Evolutionary conservation across 2,113 vertebrate species (phyloP), one percentile per base, ranked within the genome.

Genomic region (Oreochromis niloticus): DNA sequence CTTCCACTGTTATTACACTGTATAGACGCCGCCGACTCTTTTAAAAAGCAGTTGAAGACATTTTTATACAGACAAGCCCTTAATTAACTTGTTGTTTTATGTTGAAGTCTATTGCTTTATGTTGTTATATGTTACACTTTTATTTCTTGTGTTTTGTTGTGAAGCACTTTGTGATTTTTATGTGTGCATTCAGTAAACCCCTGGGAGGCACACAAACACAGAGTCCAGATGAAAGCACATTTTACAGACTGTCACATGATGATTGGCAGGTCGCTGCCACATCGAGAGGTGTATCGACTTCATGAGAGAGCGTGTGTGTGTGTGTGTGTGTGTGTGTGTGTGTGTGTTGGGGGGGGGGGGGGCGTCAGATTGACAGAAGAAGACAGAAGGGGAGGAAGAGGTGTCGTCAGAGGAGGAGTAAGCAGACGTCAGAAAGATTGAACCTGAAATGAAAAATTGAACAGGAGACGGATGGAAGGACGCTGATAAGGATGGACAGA

Each of bases 401-500:
- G 86, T 89, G 91, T 85, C 61, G 73, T 34, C 6, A 78, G 34
- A 86, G 90, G 89, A 80, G 87, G 89, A 84, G 88, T 79, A 92
- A 87, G 92, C 81, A 80, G 86, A 90, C 83, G 73, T 94, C 92
- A 94, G 71, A 85, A 88, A 94, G 93, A 96, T 95, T 94, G 92
- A 88, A 93, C 92, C 90, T 95, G 94, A 95, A 96, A 95, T 95
- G 91, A 95, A 93, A 95, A 95, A 95, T 95, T 94, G 93, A 95
- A 92, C 87, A 43, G 17, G 93, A 92, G 93, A 93, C 92, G 85
- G 94, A 93, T 95, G 91, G 95, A 91, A 87, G 88, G 93, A 93
- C 79, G n/a, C 59, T 90, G 94, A 95, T 95, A 95, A 95, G 93
- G 80, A 84, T 82, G 87, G 92, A 90, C 88, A 91, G 94, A 92